Conservation (phyloP, 2,797 vertebrate species). For the Ctenochaetus hawaiiensis region DNA sequence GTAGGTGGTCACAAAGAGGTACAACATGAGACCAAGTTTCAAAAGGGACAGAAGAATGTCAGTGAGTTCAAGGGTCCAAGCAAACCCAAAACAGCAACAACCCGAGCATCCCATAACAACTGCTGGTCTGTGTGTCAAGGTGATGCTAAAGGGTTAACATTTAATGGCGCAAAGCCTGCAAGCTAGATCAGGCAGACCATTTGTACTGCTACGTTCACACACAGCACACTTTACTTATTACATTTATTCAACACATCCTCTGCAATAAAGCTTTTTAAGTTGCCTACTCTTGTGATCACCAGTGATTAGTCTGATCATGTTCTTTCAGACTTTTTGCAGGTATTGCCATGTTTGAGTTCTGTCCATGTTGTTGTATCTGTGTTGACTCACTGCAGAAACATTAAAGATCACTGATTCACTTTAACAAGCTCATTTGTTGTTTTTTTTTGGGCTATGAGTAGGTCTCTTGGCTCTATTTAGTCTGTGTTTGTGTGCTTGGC, state of each 20-base stretch:
- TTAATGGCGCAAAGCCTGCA: neutral
- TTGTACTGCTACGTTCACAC: neutral
- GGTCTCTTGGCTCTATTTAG: constrained; percentile 6
- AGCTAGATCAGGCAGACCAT: neutral
- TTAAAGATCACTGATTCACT: constrained; percentile 5
- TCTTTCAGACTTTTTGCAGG: neutral
- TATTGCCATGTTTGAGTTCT: neutral
- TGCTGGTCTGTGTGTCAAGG: neutral
- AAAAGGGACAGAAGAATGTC: constrained; percentile 38
- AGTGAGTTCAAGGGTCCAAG: constrained; percentile 37
- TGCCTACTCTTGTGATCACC: neutral
- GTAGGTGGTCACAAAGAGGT: constrained; percentile 27
- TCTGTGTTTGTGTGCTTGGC: constrained; percentile 8
- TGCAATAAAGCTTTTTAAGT: neutral
- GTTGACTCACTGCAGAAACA: constrained; percentile 10
- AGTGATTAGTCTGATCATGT: neutral
- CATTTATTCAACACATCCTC: neutral
- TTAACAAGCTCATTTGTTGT: constrained; percentile 16
- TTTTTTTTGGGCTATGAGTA: neutral
- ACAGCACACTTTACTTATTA: neutral
- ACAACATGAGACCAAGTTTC: constrained; percentile 21
- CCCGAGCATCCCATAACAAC: constrained; percentile 3
- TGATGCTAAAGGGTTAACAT: constrained; percentile 2
- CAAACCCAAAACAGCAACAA: constrained; percentile 45
- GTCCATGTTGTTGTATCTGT: neutral